Conservation (phyloP, 2,888 invertebrate species). For the Phyllotreta striolata region DNA sequence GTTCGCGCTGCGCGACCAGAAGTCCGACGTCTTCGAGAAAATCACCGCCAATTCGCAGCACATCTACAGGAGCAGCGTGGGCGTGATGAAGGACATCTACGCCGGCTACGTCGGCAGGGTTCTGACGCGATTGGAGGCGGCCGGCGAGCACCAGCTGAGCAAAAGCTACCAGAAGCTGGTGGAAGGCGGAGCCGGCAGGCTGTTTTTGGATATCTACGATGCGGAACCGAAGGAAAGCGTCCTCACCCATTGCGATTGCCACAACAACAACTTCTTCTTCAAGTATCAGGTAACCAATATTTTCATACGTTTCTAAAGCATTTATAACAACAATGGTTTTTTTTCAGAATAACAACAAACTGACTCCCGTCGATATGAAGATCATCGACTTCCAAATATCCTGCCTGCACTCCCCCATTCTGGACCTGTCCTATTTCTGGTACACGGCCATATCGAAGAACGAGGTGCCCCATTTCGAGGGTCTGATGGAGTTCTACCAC, state of each 20-base stretch:
- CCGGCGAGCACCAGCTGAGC: slow-evolving; percentile 1
- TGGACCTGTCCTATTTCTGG: slow-evolving; percentile 48
- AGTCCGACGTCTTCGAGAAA: slow-evolving; percentile 22
- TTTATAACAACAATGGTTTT: background rate
- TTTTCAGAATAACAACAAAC: slow-evolving; percentile 30
- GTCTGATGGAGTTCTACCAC: slow-evolving; percentile 3
- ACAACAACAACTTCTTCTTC: slow-evolving; percentile 43
- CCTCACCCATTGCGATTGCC: slow-evolving; percentile 42
- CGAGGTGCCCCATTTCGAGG: background rate
- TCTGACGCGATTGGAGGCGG: background rate
- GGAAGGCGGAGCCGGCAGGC: slow-evolving; percentile 16
- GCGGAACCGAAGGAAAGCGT: slow-evolving; percentile 31
- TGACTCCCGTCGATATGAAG: slow-evolving; percentile 36
- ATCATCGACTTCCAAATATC: slow-evolving; percentile 50
- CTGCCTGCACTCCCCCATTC: slow-evolving; percentile 41
- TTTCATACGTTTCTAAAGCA: background rate
- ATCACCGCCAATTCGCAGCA: background rate
- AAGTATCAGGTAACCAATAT: slow-evolving; percentile 40
- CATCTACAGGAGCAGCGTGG: slow-evolving; percentile 1
- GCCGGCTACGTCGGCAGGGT: background rate
- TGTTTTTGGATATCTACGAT: slow-evolving; percentile 23
- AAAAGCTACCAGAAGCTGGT: slow-evolving; percentile 6
- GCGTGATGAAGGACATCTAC: background rate
- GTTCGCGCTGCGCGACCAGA: slow-evolving; percentile 33
- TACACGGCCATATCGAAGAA: background rate